Conservation (phyloP, 1,140 invertebrate genomes). For the Calliphora vicina region DNA sequence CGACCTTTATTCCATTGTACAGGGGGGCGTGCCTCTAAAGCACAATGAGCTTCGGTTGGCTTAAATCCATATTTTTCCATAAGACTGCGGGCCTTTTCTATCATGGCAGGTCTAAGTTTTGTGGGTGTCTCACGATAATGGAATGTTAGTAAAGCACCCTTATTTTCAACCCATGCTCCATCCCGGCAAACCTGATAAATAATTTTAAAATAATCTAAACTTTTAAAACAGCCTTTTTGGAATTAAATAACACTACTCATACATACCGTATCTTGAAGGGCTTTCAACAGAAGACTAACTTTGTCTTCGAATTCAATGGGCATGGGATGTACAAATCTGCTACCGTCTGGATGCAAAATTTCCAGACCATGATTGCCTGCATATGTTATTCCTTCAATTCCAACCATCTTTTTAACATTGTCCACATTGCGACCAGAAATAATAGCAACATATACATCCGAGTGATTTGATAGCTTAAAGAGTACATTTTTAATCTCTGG, state of each 20-base stretch:
- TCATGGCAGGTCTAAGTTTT: constrained; percentile 71
- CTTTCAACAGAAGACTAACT: constrained; percentile 78
- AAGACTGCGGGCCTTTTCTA: constrained; percentile 73
- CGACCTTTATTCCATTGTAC: constrained; percentile 91
- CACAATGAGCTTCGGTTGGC: constrained; percentile 80
- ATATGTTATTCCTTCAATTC: constrained; percentile 89
- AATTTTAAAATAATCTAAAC: background rate
- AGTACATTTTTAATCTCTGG: constrained; percentile 85
- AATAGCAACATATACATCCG: constrained; percentile 88
- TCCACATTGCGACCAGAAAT: constrained; percentile 86
- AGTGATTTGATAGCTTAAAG: constrained; percentile 83
- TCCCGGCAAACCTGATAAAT: constrained; percentile 75
- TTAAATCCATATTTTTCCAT: constrained; percentile 81
- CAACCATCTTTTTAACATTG: constrained; percentile 90
- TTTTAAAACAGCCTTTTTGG: background rate
- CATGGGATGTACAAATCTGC: constrained; percentile 90
- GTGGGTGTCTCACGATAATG: constrained; percentile 85
- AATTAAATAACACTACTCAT: background rate
- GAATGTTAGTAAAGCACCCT: constrained; percentile 86
- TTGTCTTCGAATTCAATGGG: constrained; percentile 85
- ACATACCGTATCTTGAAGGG: constrained; percentile 79
- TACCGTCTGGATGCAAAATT: constrained; percentile 88
- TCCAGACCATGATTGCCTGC: constrained; percentile 90
- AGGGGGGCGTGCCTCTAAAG: constrained; percentile 86
- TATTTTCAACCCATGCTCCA: constrained; percentile 92